Conservation (phyloP, 2,888 invertebrate genomes). For the Beris chalybata region DNA sequence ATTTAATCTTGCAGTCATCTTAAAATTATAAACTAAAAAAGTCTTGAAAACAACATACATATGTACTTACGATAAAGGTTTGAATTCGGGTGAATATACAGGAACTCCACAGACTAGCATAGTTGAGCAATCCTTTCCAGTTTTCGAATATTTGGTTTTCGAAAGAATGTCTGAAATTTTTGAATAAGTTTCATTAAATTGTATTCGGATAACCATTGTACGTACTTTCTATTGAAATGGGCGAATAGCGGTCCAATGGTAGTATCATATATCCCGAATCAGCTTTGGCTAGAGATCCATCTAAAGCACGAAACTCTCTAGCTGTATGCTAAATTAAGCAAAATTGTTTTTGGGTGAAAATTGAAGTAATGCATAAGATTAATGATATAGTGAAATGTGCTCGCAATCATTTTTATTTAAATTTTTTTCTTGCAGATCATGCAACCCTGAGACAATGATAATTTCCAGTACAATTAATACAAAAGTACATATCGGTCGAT, state of each 20-base stretch:
- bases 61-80: constrained; percentile 21
- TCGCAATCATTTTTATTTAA: no score
- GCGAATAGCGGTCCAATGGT: constrained; percentile 57
- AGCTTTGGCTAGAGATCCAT: constrained; percentile 48
- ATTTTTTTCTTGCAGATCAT: no score
- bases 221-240: constrained; percentile 48
- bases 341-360: no score
- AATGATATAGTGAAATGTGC: no score
- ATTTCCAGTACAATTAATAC: no score
- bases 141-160: constrained; percentile 5
- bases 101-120: constrained; percentile 19
- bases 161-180: constrained; percentile 7
- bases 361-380: no score
- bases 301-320: constrained; percentile 55
- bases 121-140: neutral
- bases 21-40: no score
- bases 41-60: no score
- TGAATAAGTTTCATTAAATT: no score
- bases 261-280: constrained; percentile 59
- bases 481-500: no score
- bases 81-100: constrained; percentile 12
- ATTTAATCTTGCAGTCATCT: no score
- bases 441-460: no score
- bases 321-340: constrained; percentile 54
- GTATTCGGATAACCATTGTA: neutral